Evolutionary conservation across 2,888 invertebrate genomes (phyloP), one percentile per base, ranked within the genome.

Genomic region (Lissonota sp.): DNA sequence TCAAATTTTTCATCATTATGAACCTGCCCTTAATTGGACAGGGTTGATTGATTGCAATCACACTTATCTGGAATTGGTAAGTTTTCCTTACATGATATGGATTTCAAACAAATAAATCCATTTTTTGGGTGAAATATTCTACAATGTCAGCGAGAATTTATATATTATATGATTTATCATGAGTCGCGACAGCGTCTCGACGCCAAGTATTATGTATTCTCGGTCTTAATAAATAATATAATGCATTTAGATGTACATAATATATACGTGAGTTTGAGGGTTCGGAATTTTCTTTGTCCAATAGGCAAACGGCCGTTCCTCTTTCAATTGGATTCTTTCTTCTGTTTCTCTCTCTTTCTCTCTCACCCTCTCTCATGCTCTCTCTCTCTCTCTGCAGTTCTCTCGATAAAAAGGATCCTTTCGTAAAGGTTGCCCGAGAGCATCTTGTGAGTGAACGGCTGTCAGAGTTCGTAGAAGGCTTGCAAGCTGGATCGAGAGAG

Each of bases 281-380:
- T 58, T 70, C 37, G 71, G 64, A 71, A 71, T 77, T 77, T 77
- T 74, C 74, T 74, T 74, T 74, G 74, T 74, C 40, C 66, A 66
- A 66, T 74, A 58, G 51, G 66, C 72, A 63, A 73, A 73, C 74
- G 74, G 58, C 14, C 49, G 66, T 74, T 58, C 74, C 66, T 74
- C 66, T 66, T 74, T 74, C 74, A 66, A 49, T 74, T 74, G 66
- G 40, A 5, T 44, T 53, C 53, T 53, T 26, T 26, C 26, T 26
- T 26, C 53, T 53, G 12, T 53, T 12, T 53, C 14, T 53, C 51
- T 51, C 51, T n/a, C 49, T 49, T 12, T 44, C 44, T 44, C 49
- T 49, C 70, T 37, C 51, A 51, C 62, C 26, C 14, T 72, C 44
- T 60, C 55, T 42, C 10, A 51, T 44, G 64, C 55, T 69, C n/a